Conservation (phyloP, 2,797 vertebrate species). For the Etheostoma nigrum region DNA sequence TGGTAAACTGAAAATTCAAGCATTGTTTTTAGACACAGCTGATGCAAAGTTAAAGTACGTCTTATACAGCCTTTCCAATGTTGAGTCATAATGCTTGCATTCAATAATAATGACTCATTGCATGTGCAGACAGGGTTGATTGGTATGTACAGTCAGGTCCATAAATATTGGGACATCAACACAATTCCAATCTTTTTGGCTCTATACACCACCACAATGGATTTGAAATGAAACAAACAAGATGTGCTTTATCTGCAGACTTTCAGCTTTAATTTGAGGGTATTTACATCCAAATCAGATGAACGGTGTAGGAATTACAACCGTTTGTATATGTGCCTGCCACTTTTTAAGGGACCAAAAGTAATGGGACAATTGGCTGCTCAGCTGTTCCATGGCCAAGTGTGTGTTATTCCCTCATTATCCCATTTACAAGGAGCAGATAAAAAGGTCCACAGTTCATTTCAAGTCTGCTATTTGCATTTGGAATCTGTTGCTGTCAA, state of each 20-base stretch:
- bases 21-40: background rate
- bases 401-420: slow-evolving; percentile 15
- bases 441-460: too few relatives aligned
- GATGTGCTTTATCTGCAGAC: slow-evolving; percentile 49
- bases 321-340: too few relatives aligned
- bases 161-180: too few relatives aligned
- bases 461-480: slow-evolving; percentile 36
- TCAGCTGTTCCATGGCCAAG: slow-evolving; percentile 18
- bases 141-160: background rate
- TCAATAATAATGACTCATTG: slow-evolving; percentile 5
- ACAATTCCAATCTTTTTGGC: too few relatives aligned
- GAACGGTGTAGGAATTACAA: slow-evolving; percentile 31
- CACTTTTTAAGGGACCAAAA: slow-evolving; percentile 1
- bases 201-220: too few relatives aligned
- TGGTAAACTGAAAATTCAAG: background rate
- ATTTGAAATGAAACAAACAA: slow-evolving; percentile 2
- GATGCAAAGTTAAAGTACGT: background rate
- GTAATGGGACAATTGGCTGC: slow-evolving; percentile 12
- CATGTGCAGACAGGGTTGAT: background rate
- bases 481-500: slow-evolving; percentile 49
- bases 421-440: background rate
- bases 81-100: slow-evolving; percentile 30
- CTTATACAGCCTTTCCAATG: background rate
- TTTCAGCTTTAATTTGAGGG: slow-evolving; percentile 65
- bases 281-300: slow-evolving; percentile 61